These are phyloP conservation scores for Megalopta genalis DNA, from an alignment of 1,140 invertebrate genomes.

Conservation along the genomic window DNA sequence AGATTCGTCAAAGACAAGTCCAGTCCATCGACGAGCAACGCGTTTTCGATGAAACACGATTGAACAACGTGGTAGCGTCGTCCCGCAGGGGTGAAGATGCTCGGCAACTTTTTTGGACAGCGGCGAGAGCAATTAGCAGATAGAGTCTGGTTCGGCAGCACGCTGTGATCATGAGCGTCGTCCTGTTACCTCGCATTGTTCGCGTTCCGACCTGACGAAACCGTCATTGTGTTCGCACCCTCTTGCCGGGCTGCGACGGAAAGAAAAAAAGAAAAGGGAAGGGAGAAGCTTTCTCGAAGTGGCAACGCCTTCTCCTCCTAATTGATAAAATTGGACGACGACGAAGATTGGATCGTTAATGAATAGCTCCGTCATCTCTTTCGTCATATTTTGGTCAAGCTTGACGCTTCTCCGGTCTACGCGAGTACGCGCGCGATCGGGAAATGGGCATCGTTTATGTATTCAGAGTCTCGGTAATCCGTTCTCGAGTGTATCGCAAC, in stretches of 20 bases:
- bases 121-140: conserved; percentile 68
- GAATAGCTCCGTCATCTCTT: not conserved
- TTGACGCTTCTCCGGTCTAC: too few species aligned
- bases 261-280: conserved; percentile 27
- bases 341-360: conserved; percentile 19
- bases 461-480: not conserved
- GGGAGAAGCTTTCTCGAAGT: conserved; percentile 46
- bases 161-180: conserved; percentile 40
- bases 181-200: conserved; percentile 56
- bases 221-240: conserved; percentile 65
- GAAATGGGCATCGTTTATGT: not conserved
- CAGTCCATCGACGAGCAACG: too few species aligned
- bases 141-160: conserved; percentile 50
- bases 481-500: not conserved
- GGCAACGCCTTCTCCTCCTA: conserved; percentile 44
- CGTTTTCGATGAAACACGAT: too few species aligned
- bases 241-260: conserved; percentile 11
- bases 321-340: conserved; percentile 57
- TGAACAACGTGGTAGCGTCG: too few species aligned
- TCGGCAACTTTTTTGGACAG: not conserved
- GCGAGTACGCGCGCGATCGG: too few species aligned
- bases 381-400: too few species aligned
- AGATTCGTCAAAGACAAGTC: too few species aligned
- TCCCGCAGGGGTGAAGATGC: not conserved
- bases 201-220: conserved; percentile 32